Evolutionary conservation across 2,113 vertebrate genomes (phyloP).

Genomic region (Sterna hirundo): DNA sequence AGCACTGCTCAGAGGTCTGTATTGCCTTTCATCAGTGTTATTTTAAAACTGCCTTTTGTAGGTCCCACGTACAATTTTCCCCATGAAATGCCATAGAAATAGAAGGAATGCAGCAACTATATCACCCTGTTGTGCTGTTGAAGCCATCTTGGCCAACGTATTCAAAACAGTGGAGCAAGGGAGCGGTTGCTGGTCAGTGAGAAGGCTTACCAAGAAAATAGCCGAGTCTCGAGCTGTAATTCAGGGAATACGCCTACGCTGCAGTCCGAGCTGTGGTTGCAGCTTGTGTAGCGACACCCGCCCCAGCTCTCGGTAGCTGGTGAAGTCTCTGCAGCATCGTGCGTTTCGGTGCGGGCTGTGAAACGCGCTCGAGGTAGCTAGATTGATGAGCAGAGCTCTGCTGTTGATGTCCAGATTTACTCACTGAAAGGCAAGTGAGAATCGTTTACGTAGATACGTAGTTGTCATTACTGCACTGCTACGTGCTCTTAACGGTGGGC

Average conservation of each 20-base stretch:
- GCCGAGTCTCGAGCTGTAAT: not conserved
- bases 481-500: not conserved
- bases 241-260: not conserved
- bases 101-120: not conserved
- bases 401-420: not conserved
- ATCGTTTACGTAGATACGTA: accelerated
- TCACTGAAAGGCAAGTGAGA: not conserved
- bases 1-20: not conserved
- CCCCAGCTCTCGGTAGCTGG: not conserved
- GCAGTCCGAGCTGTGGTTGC: not conserved
- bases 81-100: not conserved
- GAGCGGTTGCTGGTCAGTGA: not conserved
- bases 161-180: not conserved
- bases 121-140: not conserved
- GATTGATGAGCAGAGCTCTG: not conserved
- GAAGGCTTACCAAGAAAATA: not conserved
- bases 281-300: not conserved
- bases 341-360: not conserved
- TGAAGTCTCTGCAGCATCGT: not conserved
- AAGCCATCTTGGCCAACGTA: not conserved
- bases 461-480: not conserved
- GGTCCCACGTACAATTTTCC: not conserved
- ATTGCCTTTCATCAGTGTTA: not conserved
- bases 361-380: not conserved
- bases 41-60: constrained; percentile 21